A percentile compares a stretch with the other conserved stretches of the same genome.
These are phyloP conservation scores for Glyphotaelius pellucidus DNA, from an alignment of 2,888 invertebrate genomes.

Conservation along the genomic window DNA sequence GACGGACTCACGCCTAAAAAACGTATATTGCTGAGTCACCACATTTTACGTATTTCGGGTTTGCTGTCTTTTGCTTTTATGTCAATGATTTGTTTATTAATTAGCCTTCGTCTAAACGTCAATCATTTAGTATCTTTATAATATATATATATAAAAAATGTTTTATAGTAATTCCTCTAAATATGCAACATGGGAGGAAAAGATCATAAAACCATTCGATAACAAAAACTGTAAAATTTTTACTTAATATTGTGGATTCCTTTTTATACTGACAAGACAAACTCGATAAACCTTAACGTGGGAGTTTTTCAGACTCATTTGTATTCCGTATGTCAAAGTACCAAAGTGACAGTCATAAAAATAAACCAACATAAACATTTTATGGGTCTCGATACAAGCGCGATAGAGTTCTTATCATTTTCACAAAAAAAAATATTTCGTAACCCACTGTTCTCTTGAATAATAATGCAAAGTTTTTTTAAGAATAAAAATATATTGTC, in stretches of 20 bases:
- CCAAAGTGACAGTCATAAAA: neutral
- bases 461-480: neutral
- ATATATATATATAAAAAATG: no score
- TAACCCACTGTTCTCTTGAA: neutral
- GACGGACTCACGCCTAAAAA: no score
- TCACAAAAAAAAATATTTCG: neutral
- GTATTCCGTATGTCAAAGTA: neutral
- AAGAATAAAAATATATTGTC: neutral
- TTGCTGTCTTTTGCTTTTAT: no score
- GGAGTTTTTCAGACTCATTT: neutral
- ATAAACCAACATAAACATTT: neutral
- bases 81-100: no score
- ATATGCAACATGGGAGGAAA: neutral
- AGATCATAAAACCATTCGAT: neutral
- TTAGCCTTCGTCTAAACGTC: no score
- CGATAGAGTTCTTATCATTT: neutral
- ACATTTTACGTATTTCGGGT: no score
- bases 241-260: neutral
- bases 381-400: neutral
- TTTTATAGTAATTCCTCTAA: no score
- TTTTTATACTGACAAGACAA: neutral
- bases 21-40: no score
- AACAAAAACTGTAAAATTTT: neutral
- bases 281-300: neutral
- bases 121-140: no score